Base-by-base conservation (phyloP, 2,888 invertebrate genomes). In the Synanthedon myopaeformis region DNA sequence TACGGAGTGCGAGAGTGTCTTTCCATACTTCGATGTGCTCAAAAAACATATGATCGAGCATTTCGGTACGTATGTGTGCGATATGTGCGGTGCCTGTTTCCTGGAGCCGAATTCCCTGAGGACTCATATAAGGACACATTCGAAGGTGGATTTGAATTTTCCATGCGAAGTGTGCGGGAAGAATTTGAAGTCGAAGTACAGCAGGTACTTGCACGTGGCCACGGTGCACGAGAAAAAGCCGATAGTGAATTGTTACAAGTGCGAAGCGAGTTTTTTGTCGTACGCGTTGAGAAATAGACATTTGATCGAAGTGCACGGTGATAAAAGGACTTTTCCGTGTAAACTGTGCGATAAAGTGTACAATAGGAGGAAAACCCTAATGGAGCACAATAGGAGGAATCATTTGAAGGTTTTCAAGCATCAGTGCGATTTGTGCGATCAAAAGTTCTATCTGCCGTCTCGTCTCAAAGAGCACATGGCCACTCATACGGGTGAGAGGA, bases 161-260 rank as follows among this genome's bases (percentile, higher is more conserved):
- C 80, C 82, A 0, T 91, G 91, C 55, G 81, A 84, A 3, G 69
- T 82, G 0, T 89, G 89, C 56, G 86, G 85, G 0, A 88, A 87
- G 55, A 76, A 72, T 12, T 67, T 89, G 4, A 81, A 81, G 56
- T 82, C 81, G 0, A 80, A 82, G 14, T 82, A 84, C 54, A 83
- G 82, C 28, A 64, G 74, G 8, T 76, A 79, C 1, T 52, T 84
- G 2, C 87, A 87, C 17, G 69, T 83, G 0, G 77, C 81, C 0
- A 83, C 79, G 0, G 76, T 83, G 0, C 87, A 87, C 52, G 82
- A 85, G 52, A 86, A 84, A 50, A 81, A 79, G 41, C 76, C 86
- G 0, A 80, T 81, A 0, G 81, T 81, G 0, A 78, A 82, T 10
- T 87, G 87, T 42, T 80, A 77, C 3, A 83, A 84, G 51, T 87